Percentiles rank a stretch among this genome's conserved stretches.
Evolutionary conservation across 2,113 vertebrate genomes (phyloP).

Genomic region (Engraulis encrasicolus): DNA sequence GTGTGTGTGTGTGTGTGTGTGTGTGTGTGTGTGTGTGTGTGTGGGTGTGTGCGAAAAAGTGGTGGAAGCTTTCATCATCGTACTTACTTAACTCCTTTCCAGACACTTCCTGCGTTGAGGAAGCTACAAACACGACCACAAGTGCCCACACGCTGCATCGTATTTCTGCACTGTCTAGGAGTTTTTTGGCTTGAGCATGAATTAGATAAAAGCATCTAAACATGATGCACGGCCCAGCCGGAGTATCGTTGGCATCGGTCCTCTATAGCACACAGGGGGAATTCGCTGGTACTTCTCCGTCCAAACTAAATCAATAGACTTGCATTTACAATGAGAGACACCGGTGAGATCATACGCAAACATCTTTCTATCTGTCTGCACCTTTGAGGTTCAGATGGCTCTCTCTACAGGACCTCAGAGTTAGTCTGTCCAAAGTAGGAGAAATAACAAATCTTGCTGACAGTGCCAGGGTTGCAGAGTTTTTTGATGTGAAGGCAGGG

Average conservation of each 20-base stretch:
- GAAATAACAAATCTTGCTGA: not conserved
- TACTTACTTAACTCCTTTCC: not conserved
- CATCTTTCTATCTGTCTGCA: not conserved
- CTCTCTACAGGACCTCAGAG: not conserved
- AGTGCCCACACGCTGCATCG: not conserved
- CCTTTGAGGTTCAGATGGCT: not conserved
- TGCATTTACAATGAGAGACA: not conserved
- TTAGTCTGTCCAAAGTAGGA: not conserved
- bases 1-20: not conserved
- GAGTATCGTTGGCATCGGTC: not conserved
- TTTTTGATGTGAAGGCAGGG: not conserved
- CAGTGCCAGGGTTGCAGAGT: not conserved
- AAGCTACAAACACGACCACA: not conserved
- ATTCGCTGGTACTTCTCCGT: not conserved
- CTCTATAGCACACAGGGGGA: not conserved
- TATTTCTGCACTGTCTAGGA: not conserved
- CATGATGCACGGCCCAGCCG: too few species aligned
- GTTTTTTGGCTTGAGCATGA: not conserved
- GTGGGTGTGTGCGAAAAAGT: not conserved
- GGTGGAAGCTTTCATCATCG: not conserved
- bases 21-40: not conserved
- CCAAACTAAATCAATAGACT: not conserved
- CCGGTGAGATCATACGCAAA: not conserved
- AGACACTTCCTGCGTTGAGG: not conserved
- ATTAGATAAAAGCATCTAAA: not conserved